Percentiles rank a stretch among this genome's conserved stretches.
phyloP scores from a whole-genome alignment of 53 echinoderm and acorn worm species.

The Echinarachnius parma region DNA sequence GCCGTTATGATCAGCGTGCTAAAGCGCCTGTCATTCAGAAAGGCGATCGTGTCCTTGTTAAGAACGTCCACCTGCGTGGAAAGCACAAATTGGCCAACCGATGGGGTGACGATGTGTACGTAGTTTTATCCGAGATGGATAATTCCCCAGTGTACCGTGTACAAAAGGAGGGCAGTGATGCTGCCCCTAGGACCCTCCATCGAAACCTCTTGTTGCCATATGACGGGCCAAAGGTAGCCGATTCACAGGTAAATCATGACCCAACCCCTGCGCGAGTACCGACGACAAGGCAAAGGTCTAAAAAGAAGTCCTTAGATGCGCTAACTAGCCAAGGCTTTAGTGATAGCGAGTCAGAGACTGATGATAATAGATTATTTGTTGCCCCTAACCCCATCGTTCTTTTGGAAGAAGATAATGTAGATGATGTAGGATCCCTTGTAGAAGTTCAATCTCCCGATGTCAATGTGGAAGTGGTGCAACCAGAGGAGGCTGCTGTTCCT shows the following conservation, averaged over 20 bases:
- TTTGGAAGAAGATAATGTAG: no score
- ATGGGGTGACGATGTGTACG: constrained; percentile 20
- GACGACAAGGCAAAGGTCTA: no score
- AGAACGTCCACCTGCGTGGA: constrained; percentile 11
- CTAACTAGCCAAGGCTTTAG: no score
- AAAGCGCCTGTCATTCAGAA: constrained; percentile 12
- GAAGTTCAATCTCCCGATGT: no score
- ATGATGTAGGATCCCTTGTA: no score
- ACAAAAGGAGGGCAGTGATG: constrained; percentile 8
- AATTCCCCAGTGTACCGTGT: constrained; percentile 22
- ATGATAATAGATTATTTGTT: no score
- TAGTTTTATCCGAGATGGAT: constrained; percentile 10
- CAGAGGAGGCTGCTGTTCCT: not conserved
- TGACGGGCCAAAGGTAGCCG: not conserved
- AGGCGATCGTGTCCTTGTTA: constrained; percentile 20
- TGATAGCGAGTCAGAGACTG: no score
- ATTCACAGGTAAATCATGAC: not conserved
- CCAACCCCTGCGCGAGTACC: no score
- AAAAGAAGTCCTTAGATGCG: no score
- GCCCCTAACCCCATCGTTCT: no score
- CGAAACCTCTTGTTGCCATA: constrained; percentile 13
- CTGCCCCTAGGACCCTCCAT: constrained; percentile 29
- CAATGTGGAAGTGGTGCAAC: no score
- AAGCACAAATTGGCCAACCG: constrained; percentile 32
- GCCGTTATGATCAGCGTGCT: constrained; percentile 12